Percentiles rank a stretch among this genome's conserved stretches.
phyloP scores from a whole-genome alignment of 2,797 vertebrate genomes.

The Lycodopsis pacificus region DNA sequence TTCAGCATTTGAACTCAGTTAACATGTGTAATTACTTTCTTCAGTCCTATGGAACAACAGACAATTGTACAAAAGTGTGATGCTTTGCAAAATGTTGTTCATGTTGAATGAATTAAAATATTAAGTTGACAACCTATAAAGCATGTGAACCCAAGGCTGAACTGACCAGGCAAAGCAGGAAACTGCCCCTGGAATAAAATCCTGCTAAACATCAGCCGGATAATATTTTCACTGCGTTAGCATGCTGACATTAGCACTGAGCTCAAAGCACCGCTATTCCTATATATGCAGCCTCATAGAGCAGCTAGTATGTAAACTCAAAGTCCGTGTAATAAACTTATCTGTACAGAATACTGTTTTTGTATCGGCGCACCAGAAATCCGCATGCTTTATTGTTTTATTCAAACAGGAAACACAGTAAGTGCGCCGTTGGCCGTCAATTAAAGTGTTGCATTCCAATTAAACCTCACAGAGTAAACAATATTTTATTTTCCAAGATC shows the following conservation, averaged over 20 bases:
- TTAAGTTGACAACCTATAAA: background rate
- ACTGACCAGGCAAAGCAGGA: background rate
- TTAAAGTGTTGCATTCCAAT: background rate
- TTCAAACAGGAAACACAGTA: background rate
- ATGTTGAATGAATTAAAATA: constrained; percentile 7
- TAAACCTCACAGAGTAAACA: background rate
- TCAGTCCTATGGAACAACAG: background rate
- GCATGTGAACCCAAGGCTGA: background rate
- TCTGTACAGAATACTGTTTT: background rate
- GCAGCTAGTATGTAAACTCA: background rate
- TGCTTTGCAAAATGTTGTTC: background rate
- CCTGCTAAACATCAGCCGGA: background rate
- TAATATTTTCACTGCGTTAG: background rate
- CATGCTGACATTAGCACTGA: background rate
- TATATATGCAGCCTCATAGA: background rate
- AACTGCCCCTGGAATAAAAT: background rate
- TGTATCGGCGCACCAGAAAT: background rate
- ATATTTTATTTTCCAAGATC: background rate
- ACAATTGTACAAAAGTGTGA: background rate
- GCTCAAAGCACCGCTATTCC: background rate
- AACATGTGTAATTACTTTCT: background rate
- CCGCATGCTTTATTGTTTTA: background rate
- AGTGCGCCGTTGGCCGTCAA: background rate
- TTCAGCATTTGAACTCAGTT: constrained; percentile 32
- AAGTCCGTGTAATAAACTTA: background rate